phyloP scores from a whole-genome alignment of 2,113 vertebrate genomes.

The Capricornis sumatraensis region DNA sequence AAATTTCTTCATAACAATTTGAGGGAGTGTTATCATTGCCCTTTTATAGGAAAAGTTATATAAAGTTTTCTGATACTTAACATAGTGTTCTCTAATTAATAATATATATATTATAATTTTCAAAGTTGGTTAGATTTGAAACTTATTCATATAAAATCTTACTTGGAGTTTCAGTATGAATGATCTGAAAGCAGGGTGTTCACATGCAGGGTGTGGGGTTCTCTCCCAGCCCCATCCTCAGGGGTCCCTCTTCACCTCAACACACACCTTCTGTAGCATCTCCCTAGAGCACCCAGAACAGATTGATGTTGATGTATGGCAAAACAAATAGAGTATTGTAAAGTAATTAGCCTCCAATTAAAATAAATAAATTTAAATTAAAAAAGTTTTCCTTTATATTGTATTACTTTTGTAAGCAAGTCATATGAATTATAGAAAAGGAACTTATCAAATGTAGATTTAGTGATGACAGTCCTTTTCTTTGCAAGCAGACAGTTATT shows the following conservation, averaged over 20 bases:
- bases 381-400: background rate
- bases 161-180: background rate
- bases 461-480: background rate
- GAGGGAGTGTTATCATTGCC: background rate
- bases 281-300: background rate
- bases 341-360: no score
- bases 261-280: background rate
- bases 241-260: accelerated
- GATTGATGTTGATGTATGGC: no score
- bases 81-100: background rate
- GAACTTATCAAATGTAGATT: background rate
- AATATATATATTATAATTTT: background rate
- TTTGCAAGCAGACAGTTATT: background rate
- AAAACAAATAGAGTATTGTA: no score
- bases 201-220: accelerated
- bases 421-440: background rate
- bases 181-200: background rate
- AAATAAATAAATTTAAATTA: no score
- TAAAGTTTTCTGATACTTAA: background rate
- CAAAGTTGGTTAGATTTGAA: background rate
- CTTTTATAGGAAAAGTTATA: background rate
- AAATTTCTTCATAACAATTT: background rate
- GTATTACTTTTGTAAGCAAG: background rate
- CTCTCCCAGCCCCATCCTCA: accelerated
- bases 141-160: background rate